Conservation (phyloP, 1,140 invertebrate genomes). For the Trichoplusia ni region DNA sequence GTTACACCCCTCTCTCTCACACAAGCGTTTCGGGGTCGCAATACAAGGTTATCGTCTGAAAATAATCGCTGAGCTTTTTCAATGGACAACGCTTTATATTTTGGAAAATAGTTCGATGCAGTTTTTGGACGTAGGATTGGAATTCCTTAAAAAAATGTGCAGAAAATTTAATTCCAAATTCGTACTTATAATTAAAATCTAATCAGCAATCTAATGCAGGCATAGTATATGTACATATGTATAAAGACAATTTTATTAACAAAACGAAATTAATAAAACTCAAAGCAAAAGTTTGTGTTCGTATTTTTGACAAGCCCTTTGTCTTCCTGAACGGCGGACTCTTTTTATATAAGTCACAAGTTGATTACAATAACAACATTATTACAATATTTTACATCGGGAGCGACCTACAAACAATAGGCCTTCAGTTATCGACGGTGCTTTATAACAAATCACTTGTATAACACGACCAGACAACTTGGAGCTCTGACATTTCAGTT, state of each 20-base stretch:
- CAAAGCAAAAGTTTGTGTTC: too few species aligned
- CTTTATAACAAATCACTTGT: constrained; percentile 55
- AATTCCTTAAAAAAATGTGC: too few species aligned
- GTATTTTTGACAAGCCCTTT: neutral
- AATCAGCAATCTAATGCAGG: too few species aligned
- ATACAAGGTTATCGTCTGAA: constrained; percentile 69
- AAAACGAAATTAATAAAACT: too few species aligned
- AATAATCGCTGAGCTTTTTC: constrained; percentile 51
- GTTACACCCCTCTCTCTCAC: constrained; percentile 75
- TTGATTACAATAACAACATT: constrained; percentile 38
- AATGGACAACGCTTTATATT: constrained; percentile 22
- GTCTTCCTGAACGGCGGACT: neutral
- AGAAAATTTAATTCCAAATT: too few species aligned
- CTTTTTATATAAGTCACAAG: constrained; percentile 19
- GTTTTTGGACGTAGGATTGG: constrained; percentile 22
- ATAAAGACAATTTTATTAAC: too few species aligned
- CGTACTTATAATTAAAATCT: too few species aligned
- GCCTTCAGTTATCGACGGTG: constrained; percentile 52
- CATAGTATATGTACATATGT: too few species aligned
- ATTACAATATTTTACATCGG: constrained; percentile 49
- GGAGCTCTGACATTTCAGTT: constrained; percentile 44
- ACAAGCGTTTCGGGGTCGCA: constrained; percentile 56
- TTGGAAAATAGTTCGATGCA: constrained; percentile 13
- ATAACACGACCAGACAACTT: constrained; percentile 42
- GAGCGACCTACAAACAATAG: constrained; percentile 54